Percentiles rank a stretch among this genome's conserved stretches.
Conservation (phyloP, 2,113 vertebrate genomes). For the Crypturellus undulatus region DNA sequence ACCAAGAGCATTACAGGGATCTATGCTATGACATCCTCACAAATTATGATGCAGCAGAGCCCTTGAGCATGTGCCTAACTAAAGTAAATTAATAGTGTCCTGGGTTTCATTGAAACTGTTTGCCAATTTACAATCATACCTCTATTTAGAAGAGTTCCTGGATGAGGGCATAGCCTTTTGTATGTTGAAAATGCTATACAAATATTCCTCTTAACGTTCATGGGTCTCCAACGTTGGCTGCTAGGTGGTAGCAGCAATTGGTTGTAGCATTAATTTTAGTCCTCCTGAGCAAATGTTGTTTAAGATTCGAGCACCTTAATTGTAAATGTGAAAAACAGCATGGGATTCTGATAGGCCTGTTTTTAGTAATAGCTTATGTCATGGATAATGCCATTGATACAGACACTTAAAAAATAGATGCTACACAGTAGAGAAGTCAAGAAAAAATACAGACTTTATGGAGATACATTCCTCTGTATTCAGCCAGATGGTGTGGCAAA, state of each 20-base stretch:
- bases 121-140: neutral
- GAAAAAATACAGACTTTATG: neutral
- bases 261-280: neutral
- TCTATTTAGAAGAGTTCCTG: neutral
- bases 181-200: neutral
- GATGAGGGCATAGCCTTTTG: neutral
- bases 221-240: neutral
- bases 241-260: neutral
- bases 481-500: slow-evolving; percentile 26
- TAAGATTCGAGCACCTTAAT: neutral
- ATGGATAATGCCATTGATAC: neutral
- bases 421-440: neutral
- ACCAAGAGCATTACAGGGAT: neutral
- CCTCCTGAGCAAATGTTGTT: neutral
- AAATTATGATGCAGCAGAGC: slow-evolving; percentile 47
- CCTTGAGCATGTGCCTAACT: slow-evolving; percentile 16
- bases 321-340: neutral
- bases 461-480: neutral
- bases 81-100: slow-evolving; percentile 52
- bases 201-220: neutral
- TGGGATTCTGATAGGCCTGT: neutral
- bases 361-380: neutral
- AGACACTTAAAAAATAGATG: neutral
- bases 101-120: slow-evolving; percentile 66
- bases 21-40: slow-evolving; percentile 4